Evolutionary conservation across 2,888 invertebrate species (phyloP).

Genomic region (Steromphala cineraria): DNA sequence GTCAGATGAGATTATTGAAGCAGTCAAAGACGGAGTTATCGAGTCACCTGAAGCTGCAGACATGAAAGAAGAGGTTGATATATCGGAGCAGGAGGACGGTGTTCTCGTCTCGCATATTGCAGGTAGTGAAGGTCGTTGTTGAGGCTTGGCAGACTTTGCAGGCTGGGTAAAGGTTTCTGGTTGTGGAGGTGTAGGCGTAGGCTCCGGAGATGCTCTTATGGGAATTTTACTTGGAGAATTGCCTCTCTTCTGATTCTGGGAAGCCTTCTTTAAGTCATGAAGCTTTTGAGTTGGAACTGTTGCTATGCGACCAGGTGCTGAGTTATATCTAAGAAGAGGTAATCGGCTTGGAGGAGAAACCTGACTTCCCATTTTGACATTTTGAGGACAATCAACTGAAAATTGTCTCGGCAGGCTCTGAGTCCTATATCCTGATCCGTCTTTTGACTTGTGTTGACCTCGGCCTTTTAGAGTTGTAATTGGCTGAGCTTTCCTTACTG

Average conservation of each 20-base stretch:
- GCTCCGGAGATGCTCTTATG: conserved; percentile 28
- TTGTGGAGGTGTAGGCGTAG: conserved; percentile 29
- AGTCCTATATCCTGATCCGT: conserved; percentile 40
- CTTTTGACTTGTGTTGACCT: conserved; percentile 24
- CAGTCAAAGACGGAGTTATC: conserved; percentile 4
- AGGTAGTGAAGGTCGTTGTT: conserved; percentile 43
- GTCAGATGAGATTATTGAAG: conserved; percentile 25
- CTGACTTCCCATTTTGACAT: conserved; percentile 49
- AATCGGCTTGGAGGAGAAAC: conserved; percentile 43
- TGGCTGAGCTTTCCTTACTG: conserved; percentile 64
- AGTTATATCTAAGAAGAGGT: conserved; percentile 58
- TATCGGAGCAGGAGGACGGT: conserved; percentile 47
- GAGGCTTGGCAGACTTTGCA: conserved; percentile 27
- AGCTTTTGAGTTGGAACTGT: conserved; percentile 60
- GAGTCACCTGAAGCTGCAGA: conserved; percentile 35
- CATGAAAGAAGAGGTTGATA: conserved; percentile 37
- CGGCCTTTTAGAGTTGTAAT: conserved; percentile 63
- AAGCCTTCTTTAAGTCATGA: conserved; percentile 29
- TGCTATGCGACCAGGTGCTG: conserved; percentile 66
- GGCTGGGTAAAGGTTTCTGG: conserved; percentile 4
- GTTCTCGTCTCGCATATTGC: conserved; percentile 50
- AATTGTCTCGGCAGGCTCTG: conserved; percentile 49
- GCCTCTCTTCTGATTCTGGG: conserved; percentile 5
- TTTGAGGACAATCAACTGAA: conserved; percentile 31
- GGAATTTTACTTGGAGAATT: conserved; percentile 46